A percentile compares a stretch with the other conserved stretches of the same genome.
phyloP scores from a whole-genome alignment of 2,797 vertebrate species.

The Lagorchestes hirsutus region DNA sequence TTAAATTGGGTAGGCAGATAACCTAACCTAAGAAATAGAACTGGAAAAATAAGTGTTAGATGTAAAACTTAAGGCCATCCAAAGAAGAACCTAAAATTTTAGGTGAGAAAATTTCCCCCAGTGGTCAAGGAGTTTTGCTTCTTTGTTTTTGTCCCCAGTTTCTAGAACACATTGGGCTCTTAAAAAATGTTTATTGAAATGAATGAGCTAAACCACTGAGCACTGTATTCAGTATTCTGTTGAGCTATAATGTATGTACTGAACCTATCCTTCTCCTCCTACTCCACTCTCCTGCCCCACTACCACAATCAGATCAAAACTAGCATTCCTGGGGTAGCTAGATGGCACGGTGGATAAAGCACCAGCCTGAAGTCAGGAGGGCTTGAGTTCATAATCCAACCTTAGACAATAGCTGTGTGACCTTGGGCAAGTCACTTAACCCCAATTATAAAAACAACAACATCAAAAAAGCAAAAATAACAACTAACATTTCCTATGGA shows the following conservation, averaged over 20 bases:
- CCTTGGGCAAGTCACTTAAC: not conserved
- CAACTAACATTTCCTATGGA: not conserved
- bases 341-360: not conserved
- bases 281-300: not conserved
- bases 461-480: not conserved
- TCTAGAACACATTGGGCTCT: not conserved
- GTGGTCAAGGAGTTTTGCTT: not conserved
- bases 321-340: not conserved
- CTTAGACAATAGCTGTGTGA: too few relatives aligned
- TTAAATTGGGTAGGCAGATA: slow-evolving; percentile 60
- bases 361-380: not conserved
- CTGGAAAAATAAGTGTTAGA: slow-evolving; percentile 14
- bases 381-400: not conserved
- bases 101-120: not conserved
- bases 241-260: not conserved
- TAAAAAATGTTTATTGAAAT: not conserved
- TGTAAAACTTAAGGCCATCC: slow-evolving; percentile 44
- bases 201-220: not conserved
- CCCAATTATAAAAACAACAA: not conserved
- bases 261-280: not conserved
- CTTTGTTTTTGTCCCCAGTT: not conserved
- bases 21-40: slow-evolving; percentile 58
- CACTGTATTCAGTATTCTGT: not conserved
- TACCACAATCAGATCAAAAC: not conserved
- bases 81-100: not conserved